A percentile compares a stretch with the other conserved stretches of the same genome.
phyloP scores from a whole-genome alignment of 2,888 invertebrate genomes.

The Blera fallax region DNA sequence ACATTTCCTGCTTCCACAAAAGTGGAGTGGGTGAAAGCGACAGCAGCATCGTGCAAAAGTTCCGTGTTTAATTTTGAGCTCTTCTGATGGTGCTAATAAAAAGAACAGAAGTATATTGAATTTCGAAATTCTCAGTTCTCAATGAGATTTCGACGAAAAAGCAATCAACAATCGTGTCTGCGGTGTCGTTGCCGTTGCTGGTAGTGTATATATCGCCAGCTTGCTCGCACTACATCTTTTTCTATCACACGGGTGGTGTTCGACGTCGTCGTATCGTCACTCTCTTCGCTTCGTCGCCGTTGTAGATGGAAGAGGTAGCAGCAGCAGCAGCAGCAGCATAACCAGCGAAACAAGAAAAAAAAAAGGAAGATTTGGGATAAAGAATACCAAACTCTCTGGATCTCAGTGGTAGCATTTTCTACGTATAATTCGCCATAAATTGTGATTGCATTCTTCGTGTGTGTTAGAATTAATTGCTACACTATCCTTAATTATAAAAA shows the following conservation, averaged over 20 bases:
- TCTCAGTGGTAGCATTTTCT: constrained; percentile 44
- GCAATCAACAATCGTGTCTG: constrained; percentile 24
- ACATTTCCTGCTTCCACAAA: constrained; percentile 17
- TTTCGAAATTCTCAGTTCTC: constrained; percentile 39
- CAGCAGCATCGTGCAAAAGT: constrained; percentile 10
- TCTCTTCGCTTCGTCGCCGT: constrained; percentile 66
- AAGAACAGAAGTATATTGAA: constrained; percentile 35
- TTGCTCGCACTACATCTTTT: constrained; percentile 41
- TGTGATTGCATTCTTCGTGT: constrained; percentile 28
- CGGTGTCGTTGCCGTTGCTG: constrained; percentile 15
- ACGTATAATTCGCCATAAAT: constrained; percentile 24
- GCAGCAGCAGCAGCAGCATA: constrained; percentile 31
- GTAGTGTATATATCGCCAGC: constrained; percentile 11
- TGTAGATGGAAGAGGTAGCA: constrained; percentile 68
- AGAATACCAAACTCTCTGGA: constrained; percentile 62
- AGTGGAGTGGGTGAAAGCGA: constrained; percentile 11
- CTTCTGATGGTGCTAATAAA: constrained; percentile 2
- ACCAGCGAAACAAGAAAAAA: constrained; percentile 53
- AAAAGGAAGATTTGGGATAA: constrained; percentile 60
- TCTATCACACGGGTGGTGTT: constrained; percentile 32
- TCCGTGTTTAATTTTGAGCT: constrained; percentile 2
- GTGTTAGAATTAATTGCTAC: constrained; percentile 28
- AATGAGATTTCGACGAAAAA: constrained; percentile 44
- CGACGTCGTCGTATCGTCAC: constrained; percentile 46
- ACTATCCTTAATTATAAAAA: constrained; percentile 27